phyloP scores from a whole-genome alignment of 2,113 vertebrate genomes.

The Sapajus apella region DNA sequence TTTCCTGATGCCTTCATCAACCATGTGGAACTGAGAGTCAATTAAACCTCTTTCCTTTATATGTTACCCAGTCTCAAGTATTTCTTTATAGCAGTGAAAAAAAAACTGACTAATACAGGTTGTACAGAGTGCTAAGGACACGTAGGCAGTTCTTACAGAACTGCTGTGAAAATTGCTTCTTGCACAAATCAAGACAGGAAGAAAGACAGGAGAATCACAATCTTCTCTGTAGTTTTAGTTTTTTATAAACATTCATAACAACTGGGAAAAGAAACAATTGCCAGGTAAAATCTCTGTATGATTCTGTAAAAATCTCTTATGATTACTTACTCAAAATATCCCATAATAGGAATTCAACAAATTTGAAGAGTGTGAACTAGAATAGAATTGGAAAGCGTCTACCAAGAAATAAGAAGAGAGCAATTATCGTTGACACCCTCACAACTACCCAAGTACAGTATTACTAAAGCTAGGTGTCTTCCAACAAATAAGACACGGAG shows the following conservation, averaged over 20 bases:
- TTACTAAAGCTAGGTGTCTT: neutral
- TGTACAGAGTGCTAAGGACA: neutral
- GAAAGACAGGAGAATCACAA: conserved; percentile 17
- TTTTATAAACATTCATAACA: conserved; percentile 38
- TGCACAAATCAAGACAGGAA: conserved; percentile 4
- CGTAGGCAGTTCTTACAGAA: neutral
- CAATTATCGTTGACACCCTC: neutral
- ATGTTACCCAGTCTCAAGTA: too few relatives aligned
- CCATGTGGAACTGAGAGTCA: too few relatives aligned
- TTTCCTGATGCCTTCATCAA: too few relatives aligned
- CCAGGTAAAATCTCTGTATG: neutral
- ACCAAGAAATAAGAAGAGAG: neutral
- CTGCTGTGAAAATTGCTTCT: neutral
- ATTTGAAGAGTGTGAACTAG: neutral
- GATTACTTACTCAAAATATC: neutral
- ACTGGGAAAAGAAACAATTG: neutral
- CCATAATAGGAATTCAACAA: neutral
- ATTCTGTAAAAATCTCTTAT: neutral
- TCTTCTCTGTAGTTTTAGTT: neutral
- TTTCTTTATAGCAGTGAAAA: too few relatives aligned
- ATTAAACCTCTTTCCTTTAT: too few relatives aligned
- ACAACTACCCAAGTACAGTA: neutral
- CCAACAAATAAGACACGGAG: neutral
- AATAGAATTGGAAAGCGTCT: neutral
- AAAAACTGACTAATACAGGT: too few relatives aligned